Evolutionary conservation across 2,113 vertebrate genomes (phyloP).

Genomic region (Pygoscelis antarcticus): DNA sequence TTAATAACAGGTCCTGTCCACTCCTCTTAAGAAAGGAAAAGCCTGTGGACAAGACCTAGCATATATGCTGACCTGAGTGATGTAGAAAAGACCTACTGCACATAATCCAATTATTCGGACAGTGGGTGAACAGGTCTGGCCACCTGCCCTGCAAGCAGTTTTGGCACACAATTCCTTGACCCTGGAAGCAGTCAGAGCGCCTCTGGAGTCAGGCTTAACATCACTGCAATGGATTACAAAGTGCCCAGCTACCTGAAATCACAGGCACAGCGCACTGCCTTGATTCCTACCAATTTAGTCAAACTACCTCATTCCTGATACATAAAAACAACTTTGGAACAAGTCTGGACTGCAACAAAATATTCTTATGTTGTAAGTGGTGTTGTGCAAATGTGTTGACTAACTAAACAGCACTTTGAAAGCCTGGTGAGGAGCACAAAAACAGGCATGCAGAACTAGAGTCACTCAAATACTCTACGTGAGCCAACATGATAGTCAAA

Average conservation of each 20-base stretch:
- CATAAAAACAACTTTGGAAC: not conserved
- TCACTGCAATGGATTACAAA: not conserved
- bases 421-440: not conserved
- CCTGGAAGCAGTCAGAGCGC: not conserved
- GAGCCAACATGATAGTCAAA: conserved; percentile 13
- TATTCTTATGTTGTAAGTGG: not conserved
- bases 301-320: not conserved
- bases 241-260: not conserved
- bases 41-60: not conserved
- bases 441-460: not conserved
- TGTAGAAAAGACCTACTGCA: not conserved
- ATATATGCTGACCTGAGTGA: not conserved
- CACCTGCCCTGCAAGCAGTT: not conserved
- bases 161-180: not conserved
- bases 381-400: not conserved
- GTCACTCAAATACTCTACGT: not conserved
- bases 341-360: not conserved
- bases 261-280: not conserved
- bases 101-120: not conserved
- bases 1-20: not conserved
- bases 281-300: not conserved
- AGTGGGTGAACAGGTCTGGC: not conserved
- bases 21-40: not conserved
- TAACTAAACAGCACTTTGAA: not conserved
- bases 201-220: not conserved